Conservation (phyloP, 2,113 vertebrate genomes). For the Dromas ardeola region DNA sequence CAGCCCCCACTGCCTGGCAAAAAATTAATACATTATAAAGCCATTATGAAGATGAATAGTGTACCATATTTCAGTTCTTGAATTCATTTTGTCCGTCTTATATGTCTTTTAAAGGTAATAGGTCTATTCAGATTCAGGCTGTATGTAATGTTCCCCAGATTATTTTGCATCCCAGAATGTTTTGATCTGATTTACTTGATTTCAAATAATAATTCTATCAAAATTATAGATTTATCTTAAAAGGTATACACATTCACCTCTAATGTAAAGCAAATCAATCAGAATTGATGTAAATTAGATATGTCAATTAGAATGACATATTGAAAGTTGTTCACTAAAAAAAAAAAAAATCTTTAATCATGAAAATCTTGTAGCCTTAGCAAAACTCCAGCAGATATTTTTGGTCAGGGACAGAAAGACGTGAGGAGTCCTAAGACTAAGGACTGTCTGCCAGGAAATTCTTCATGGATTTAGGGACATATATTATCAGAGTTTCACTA, state of each 20-base stretch:
- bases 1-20: neutral
- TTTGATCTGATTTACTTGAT: neutral
- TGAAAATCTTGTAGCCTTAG: neutral
- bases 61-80: neutral
- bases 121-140: neutral
- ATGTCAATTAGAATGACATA: neutral
- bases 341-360: neutral
- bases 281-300: neutral
- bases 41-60: neutral
- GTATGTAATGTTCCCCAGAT: neutral
- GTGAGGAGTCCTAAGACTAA: neutral
- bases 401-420: neutral
- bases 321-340: neutral
- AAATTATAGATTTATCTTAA: neutral
- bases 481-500: neutral
- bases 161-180: neutral
- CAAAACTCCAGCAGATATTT: neutral
- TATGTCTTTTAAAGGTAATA: neutral
- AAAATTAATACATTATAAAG: neutral
- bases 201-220: neutral
- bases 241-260: neutral
- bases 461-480: neutral
- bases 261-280: neutral
- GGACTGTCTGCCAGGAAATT: neutral
- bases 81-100: neutral